Percentiles rank a stretch among this genome's conserved stretches.
These are phyloP conservation scores for Hyperoodon ampullatus DNA, from an alignment of 2,113 vertebrate species.

Conservation along the genomic window DNA sequence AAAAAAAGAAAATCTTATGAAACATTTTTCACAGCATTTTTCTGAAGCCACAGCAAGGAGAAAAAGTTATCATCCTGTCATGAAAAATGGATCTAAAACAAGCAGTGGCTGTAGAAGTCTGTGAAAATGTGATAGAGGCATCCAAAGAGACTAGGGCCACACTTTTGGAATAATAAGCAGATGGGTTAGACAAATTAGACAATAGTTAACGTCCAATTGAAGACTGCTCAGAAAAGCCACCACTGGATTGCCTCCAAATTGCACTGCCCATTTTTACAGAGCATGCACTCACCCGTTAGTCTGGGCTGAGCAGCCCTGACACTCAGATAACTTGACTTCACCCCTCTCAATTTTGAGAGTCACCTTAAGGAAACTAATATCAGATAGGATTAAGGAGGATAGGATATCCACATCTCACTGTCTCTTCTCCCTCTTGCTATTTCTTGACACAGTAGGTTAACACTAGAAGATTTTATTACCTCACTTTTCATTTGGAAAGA, in stretches of 20 bases:
- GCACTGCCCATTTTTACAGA: neutral
- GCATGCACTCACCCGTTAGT: neutral
- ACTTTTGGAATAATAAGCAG: conserved; percentile 64
- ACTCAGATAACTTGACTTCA: conserved; percentile 53
- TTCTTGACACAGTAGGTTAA: neutral
- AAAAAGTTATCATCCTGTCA: conserved; percentile 22
- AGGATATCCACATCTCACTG: neutral
- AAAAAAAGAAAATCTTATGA: neutral
- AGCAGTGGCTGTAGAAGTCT: neutral
- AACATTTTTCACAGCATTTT: conserved; percentile 45
- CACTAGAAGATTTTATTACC: conserved; percentile 42
- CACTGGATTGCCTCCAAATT: neutral
- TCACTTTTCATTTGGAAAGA: conserved; percentile 50
- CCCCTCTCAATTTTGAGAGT: neutral
- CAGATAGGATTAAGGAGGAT: conserved; percentile 54
- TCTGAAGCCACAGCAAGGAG: conserved; percentile 41
- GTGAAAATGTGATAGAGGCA: neutral
- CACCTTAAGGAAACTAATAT: conserved; percentile 41
- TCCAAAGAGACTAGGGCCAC: conserved; percentile 25
- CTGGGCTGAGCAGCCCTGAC: neutral
- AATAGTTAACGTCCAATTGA: neutral
- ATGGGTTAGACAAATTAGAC: conserved; percentile 56
- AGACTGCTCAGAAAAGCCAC: neutral
- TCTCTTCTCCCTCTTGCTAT: neutral
- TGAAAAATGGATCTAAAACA: conserved; percentile 76